A percentile compares a stretch with the other conserved stretches of the same genome.
Conservation (phyloP, 1,140 invertebrate species). For the Musca vetustissima region DNA sequence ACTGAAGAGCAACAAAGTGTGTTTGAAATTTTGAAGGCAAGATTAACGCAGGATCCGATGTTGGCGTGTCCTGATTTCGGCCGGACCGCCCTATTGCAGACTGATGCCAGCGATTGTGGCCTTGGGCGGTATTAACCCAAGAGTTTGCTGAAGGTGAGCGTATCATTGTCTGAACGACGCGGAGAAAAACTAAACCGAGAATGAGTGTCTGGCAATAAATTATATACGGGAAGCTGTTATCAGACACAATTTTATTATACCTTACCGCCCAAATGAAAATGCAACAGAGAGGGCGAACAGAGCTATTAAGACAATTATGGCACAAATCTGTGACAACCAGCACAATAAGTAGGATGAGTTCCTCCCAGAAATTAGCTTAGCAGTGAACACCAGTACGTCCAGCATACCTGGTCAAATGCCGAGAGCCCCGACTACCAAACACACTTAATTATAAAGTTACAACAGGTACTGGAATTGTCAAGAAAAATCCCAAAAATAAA, state of each 20-base stretch:
- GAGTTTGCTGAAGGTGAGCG: slow-evolving; percentile 30
- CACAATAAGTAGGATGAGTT: too few species aligned
- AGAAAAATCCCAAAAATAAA: not conserved
- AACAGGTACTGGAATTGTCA: not conserved
- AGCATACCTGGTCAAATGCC: too few species aligned
- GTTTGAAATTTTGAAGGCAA: slow-evolving; percentile 21
- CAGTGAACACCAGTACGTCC: too few species aligned
- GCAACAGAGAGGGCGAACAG: too few species aligned
- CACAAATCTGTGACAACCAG: too few species aligned
- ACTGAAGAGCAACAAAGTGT: slow-evolving; percentile 9
- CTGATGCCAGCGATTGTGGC: slow-evolving; percentile 23
- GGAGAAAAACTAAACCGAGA: slow-evolving; percentile 56
- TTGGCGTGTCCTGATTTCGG: slow-evolving; percentile 29
- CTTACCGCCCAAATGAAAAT: too few species aligned
- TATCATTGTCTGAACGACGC: slow-evolving; percentile 31
- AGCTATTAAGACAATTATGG: too few species aligned
- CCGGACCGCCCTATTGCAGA: slow-evolving; percentile 24
- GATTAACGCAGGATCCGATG: slow-evolving; percentile 30
- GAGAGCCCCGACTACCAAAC: too few species aligned
- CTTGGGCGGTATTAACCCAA: slow-evolving; percentile 38
- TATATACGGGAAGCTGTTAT: slow-evolving; percentile 33
- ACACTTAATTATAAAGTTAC: too few species aligned
- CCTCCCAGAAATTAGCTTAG: too few species aligned
- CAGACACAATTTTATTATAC: too few species aligned
- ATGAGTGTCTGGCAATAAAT: slow-evolving; percentile 58